Evolutionary conservation across 2,888 invertebrate species (phyloP).

Genomic region (Chaetogeoica ovagalla): DNA sequence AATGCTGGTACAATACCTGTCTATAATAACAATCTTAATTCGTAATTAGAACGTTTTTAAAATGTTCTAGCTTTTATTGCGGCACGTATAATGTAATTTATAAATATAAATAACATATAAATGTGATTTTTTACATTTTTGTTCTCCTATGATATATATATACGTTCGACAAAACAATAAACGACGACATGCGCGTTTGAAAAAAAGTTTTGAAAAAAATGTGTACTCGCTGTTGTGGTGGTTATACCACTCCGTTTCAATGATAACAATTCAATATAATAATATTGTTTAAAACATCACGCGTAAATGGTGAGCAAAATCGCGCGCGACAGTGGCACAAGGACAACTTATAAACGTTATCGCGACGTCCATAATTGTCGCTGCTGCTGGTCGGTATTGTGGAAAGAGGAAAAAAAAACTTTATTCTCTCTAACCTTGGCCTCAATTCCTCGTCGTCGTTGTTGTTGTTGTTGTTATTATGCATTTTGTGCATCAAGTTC

Average conservation of each 20-base stretch:
- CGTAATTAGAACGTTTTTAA: too few relatives aligned
- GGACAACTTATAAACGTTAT: slow-evolving; percentile 24
- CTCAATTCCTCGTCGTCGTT: slow-evolving; percentile 16
- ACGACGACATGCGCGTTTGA: too few relatives aligned
- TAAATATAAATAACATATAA: too few relatives aligned
- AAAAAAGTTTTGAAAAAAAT: slow-evolving; percentile 9
- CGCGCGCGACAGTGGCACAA: slow-evolving; percentile 10
- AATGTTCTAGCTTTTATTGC: not conserved
- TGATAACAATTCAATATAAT: not conserved
- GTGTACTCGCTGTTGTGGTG: not conserved
- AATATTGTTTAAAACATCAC: not conserved
- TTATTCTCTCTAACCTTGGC: slow-evolving; percentile 31
- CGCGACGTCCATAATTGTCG: slow-evolving; percentile 2
- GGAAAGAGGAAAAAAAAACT: slow-evolving; percentile 23
- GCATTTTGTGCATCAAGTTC: slow-evolving; percentile 50
- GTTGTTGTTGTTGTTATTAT: slow-evolving; percentile 24
- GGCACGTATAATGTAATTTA: not conserved
- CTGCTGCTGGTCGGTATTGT: slow-evolving; percentile 23
- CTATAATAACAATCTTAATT: too few relatives aligned
- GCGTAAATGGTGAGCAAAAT: not conserved
- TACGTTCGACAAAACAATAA: not conserved
- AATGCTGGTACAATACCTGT: too few relatives aligned
- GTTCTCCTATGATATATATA: not conserved
- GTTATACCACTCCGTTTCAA: not conserved
- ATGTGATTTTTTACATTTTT: too few relatives aligned